Base-by-base conservation (phyloP, 1,140 invertebrate species). In the Leptinotarsa texana region DNA sequence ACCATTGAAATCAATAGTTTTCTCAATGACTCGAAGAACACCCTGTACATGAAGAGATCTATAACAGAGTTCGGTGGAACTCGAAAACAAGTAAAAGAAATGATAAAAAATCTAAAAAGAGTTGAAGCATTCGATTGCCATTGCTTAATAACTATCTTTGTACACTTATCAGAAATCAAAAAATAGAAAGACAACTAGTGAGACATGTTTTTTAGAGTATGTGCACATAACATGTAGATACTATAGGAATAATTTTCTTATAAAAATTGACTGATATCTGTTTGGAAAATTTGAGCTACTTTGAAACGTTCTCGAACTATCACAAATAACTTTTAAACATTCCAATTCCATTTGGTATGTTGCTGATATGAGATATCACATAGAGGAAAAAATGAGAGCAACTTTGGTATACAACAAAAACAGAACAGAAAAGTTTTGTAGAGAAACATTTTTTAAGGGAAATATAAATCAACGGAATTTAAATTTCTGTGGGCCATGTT, bases 61-160 rank as follows among this genome's bases (percentile, higher is more conserved):
- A 17, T 51, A 13, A 22, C 51, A 21, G 8, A 61, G n/a, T 22
- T 49, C 17, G 51, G 48, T n/a, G 13, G 42, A 33, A 24, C 11
- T 51, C 27, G 15, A 22, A n/a, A 51, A 18, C n/a, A 4, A 13
- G 11, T 13, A 11, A 73, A 65, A 66, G 11, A 21, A 47, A 33
- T 24, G 15, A 57, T 57, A 15, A 73, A 73, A 68, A 74, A 69
- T 15, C 62, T 68, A 67, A 27, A 51, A 18, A 42, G 24, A 71
- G 49, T 21, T 69, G 13, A 66, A 17, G 33, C 48, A 62, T 49
- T 57, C 1, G 51, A 57, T 17, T 18, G 15, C n/a, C 2, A 57
- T 57, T 57, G 51, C 51, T 73, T 74, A 74, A 77, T 66, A 72
- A 74, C 75, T 77, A 77, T 66, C 75, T 77, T 77, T 77, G 75